phyloP scores from a whole-genome alignment of 2,797 vertebrate species.

The Odontamblyopus rebecca region DNA sequence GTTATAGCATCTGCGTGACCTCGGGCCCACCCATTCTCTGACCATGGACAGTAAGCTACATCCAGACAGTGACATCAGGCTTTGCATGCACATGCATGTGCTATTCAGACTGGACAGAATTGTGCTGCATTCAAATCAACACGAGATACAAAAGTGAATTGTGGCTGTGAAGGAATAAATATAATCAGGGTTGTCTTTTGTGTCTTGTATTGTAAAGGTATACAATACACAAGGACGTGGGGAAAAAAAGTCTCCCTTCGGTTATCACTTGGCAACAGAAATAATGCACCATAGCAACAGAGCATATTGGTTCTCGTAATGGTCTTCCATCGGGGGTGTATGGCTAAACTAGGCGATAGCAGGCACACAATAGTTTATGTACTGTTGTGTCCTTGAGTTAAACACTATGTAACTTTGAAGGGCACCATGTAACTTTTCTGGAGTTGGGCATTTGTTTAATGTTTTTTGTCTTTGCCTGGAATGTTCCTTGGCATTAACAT shows the following conservation, averaged over 20 bases:
- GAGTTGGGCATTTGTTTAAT: no score
- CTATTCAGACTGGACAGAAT: not conserved
- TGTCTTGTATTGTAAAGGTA: no score
- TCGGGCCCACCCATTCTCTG: constrained; percentile 38
- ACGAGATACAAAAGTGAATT: not conserved
- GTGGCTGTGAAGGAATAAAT: not conserved
- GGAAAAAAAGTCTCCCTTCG: not conserved
- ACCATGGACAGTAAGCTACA: constrained; percentile 20
- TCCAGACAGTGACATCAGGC: constrained; percentile 27
- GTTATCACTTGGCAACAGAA: not conserved
- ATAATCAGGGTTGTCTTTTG: not conserved
- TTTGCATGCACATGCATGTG: constrained; percentile 5
- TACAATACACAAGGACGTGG: no score
- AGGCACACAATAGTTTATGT: not conserved
- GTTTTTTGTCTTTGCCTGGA: no score
- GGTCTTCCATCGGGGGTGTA: not conserved
- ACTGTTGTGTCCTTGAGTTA: not conserved
- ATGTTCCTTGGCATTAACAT: not conserved
- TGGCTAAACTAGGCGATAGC: not conserved
- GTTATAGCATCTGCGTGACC: constrained; percentile 44
- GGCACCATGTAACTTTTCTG: no score
- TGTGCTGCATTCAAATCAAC: not conserved
- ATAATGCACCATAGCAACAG: not conserved
- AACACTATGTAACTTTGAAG: not conserved
- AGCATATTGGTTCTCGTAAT: not conserved